A percentile compares a stretch with the other conserved stretches of the same genome.
phyloP scores from a whole-genome alignment of 1,140 invertebrate genomes.

The Nymphalis io region DNA sequence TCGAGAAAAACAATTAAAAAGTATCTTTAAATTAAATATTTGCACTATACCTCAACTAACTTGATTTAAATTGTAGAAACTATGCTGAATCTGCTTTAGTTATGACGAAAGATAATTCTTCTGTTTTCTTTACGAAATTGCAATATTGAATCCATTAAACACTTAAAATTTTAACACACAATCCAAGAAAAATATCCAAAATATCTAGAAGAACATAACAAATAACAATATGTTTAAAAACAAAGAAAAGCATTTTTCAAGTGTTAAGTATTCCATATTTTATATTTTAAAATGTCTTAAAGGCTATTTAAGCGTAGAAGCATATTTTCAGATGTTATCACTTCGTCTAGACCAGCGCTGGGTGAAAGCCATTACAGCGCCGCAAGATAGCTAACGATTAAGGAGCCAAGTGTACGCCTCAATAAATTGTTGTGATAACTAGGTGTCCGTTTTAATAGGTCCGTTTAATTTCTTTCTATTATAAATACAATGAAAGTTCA shows the following conservation, averaged over 20 bases:
- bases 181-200: too few relatives aligned
- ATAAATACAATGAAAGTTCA: background rate
- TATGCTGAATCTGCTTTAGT: too few relatives aligned
- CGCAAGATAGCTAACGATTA: slow-evolving; percentile 10
- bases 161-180: too few relatives aligned
- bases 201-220: too few relatives aligned
- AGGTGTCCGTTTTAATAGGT: background rate
- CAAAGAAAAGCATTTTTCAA: background rate
- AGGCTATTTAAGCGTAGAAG: background rate
- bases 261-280: background rate
- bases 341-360: background rate
- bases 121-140: too few relatives aligned
- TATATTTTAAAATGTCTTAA: background rate
- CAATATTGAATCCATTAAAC: too few relatives aligned
- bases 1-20: too few relatives aligned
- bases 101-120: too few relatives aligned
- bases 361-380: slow-evolving; percentile 6
- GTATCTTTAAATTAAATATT: too few relatives aligned
- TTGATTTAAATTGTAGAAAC: too few relatives aligned
- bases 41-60: too few relatives aligned
- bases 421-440: slow-evolving; percentile 17
- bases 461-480: slow-evolving; percentile 4
- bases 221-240: background rate
- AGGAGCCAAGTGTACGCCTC: background rate
- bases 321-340: slow-evolving; percentile 19